These are phyloP conservation scores for Drosophila baimaii DNA, from an alignment of 1,140 invertebrate genomes.

Conservation along the genomic window DNA sequence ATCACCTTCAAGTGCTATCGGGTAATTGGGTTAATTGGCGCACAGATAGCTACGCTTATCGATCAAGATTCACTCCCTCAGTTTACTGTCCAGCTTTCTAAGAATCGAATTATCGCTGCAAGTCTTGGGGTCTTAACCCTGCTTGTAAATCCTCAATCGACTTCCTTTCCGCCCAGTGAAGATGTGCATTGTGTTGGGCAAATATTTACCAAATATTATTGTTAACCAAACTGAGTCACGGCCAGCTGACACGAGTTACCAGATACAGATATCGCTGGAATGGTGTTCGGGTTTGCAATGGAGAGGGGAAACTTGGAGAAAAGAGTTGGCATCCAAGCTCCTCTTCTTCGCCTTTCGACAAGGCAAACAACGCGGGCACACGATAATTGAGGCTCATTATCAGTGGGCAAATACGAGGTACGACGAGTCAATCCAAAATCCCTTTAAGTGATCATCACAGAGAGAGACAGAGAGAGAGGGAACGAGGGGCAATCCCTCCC, in stretches of 20 bases:
- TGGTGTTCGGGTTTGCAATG: conserved; percentile 3
- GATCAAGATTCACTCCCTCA: not conserved
- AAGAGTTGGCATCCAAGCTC: not conserved
- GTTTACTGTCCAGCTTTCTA: not conserved
- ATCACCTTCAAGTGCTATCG: conserved; percentile 10
- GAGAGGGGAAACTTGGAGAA: not conserved
- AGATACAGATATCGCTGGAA: not conserved
- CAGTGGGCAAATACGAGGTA: conserved; percentile 73
- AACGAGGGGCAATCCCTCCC: not conserved
- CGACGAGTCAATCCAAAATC: conserved; percentile 71
- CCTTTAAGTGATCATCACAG: conserved; percentile 69
- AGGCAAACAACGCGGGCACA: conserved; percentile 63
- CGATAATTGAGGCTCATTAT: conserved; percentile 79
- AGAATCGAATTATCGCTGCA: conserved; percentile 4
- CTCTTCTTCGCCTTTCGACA: conserved; percentile 17
- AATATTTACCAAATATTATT: conserved; percentile 64
- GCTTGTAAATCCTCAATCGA: conserved; percentile 11
- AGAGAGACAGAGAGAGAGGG: not conserved
- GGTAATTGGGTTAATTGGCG: conserved; percentile 24
- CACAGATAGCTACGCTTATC: conserved; percentile 20
- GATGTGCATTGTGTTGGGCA: conserved; percentile 58
- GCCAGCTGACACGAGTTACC: conserved; percentile 43
- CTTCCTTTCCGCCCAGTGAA: not conserved
- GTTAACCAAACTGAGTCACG: conserved; percentile 73
- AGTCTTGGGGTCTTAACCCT: not conserved